Conservation (phyloP, 2,797 vertebrate genomes). For the Accipiter minullus region DNA sequence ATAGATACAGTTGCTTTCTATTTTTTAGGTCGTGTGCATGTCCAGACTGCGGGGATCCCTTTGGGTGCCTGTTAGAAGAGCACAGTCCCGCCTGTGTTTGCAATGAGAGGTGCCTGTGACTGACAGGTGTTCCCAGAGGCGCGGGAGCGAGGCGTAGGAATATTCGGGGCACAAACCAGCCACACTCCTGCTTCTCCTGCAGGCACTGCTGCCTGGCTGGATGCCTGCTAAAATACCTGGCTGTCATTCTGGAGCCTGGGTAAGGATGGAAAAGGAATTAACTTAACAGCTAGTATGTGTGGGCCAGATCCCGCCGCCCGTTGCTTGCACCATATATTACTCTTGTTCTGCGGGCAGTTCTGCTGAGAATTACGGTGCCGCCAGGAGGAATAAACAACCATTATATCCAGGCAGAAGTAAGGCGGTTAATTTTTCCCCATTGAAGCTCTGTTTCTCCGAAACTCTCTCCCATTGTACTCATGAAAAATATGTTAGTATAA, state of each 20-base stretch:
- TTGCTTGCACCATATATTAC: rapidly evolving
- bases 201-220: not conserved
- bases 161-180: not conserved
- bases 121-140: not conserved
- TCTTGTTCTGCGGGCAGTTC: not conserved
- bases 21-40: rapidly evolving
- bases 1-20: rapidly evolving
- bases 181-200: not conserved
- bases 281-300: not conserved
- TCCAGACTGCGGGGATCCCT: not conserved
- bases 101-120: not conserved
- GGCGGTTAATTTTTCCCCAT: not conserved
- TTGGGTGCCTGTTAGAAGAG: not conserved
- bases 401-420: rapidly evolving
- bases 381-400: not conserved
- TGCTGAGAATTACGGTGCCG: not conserved
- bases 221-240: not conserved
- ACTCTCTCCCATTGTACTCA: not conserved
- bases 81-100: not conserved
- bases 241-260: not conserved
- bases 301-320: not conserved
- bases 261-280: not conserved
- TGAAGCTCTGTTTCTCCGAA: not conserved
- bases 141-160: rapidly evolving
- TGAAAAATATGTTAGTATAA: not conserved